Percentiles rank a stretch among this genome's conserved stretches.
Conservation (phyloP, 2,888 invertebrate genomes). For the Pseudanteris insignis region DNA sequence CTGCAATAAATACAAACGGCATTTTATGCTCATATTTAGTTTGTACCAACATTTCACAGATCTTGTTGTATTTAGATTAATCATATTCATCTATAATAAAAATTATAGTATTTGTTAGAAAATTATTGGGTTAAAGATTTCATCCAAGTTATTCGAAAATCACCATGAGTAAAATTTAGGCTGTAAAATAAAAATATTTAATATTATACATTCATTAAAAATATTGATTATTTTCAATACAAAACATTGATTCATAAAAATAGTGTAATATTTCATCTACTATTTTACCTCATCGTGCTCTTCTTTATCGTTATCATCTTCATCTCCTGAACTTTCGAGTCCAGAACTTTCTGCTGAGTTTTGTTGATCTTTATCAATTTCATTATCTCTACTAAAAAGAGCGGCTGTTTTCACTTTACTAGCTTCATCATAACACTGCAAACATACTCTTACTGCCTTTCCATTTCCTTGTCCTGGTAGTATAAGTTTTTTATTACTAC, state of each 20-base stretch:
- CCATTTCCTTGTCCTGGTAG: constrained; percentile 89
- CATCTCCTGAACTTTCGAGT: constrained; percentile 79
- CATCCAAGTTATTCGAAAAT: no score
- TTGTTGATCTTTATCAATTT: constrained; percentile 64
- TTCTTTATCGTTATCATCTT: constrained; percentile 73
- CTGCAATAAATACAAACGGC: no score
- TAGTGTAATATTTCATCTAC: no score
- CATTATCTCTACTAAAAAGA: constrained; percentile 57
- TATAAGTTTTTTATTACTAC: constrained; percentile 91
- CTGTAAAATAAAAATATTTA: no score
- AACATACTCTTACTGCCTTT: constrained; percentile 94
- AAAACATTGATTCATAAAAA: no score
- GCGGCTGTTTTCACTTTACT: constrained; percentile 73
- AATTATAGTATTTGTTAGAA: constrained; percentile 42
- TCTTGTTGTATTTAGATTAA: constrained; percentile 8
- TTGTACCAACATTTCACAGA: constrained; percentile 30
- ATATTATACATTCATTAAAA: no score
- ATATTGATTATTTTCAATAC: no score
- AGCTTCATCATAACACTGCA: constrained; percentile 83
- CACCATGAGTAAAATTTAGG: no score
- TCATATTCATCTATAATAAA: constrained; percentile 18
- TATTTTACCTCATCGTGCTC: constrained; percentile 78
- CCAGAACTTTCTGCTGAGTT: constrained; percentile 77
- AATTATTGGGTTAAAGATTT: constrained; percentile 32
- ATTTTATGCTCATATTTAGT: no score